Base-by-base conservation (phyloP, 2,888 invertebrate species). In the Amblyjoppa fuscipennis region DNA sequence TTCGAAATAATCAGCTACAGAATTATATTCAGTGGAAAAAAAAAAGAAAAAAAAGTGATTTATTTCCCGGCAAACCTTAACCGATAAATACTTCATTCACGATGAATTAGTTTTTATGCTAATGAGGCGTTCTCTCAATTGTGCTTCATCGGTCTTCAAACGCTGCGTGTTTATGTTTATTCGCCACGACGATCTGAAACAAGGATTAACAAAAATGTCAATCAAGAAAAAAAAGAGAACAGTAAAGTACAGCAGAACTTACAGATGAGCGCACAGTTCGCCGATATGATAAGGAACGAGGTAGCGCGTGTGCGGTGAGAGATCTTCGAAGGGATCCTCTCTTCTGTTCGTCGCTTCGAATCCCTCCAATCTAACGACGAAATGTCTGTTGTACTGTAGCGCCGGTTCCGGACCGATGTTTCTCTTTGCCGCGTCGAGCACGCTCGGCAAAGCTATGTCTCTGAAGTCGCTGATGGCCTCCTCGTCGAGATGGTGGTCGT, bases 271-370 rank as follows among this genome's bases (percentile, higher is more conserved):
- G 61, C 90, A 91, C 6, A 93, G 71, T 49, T 90, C 89, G 38
- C 78, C 83, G 38, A 93, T 86, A 80, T 93, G 91, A 85, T 89
- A 88, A 53, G 93, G 92, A 85, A 93, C 88, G 38, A 87, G 74
- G 75, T 91, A 93, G 77, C 92, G 91, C 3, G 84, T 89, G 68
- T 91, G 89, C 51, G 91, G 89, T 34, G 91, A 91, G 49, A 93
- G 88, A 83, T 90, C 89, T 45, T 86, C 78, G 71, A 93, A 92
- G 41, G 92, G 93, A 89, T 93, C 92, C 6, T 86, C 82, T 20
- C 68, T 73, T 53, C 83, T 86, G 59, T 88, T 87, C 25, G 74
- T 81, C 70, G 76, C 82, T 25, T 89, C 88, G 77, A 90, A 89
- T 41, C 89, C 90, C 87, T 91, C 91, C 20, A 93, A 81, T 79